Evolutionary conservation across 2,888 invertebrate species (phyloP).

Genomic region (Andrena flavipes): DNA sequence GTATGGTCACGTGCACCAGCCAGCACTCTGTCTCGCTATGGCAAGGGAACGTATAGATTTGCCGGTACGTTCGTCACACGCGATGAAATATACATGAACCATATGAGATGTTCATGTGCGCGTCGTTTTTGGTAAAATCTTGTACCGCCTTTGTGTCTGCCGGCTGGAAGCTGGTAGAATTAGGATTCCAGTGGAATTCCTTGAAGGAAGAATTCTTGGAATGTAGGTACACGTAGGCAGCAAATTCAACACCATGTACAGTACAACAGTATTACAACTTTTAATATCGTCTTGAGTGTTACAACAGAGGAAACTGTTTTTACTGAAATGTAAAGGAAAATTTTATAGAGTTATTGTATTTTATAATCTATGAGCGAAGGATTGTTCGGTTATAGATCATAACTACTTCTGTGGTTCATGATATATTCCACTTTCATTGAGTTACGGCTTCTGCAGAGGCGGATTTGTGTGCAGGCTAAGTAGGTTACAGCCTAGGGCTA

Average conservation of each 20-base stretch:
- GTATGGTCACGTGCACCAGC: conserved; percentile 78
- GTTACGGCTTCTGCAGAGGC: too few species aligned
- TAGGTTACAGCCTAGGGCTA: too few species aligned
- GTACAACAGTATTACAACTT: not conserved
- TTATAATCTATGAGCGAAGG: too few species aligned
- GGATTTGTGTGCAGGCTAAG: too few species aligned
- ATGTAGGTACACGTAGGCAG: not conserved
- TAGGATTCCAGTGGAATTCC: not conserved
- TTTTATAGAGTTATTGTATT: too few species aligned
- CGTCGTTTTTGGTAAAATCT: conserved; percentile 19
- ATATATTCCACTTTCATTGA: too few species aligned
- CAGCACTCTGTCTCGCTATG: conserved; percentile 47
- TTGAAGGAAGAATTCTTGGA: not conserved
- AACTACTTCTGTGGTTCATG: too few species aligned
- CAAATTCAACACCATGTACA: not conserved
- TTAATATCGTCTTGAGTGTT: not conserved
- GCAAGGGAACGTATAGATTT: conserved; percentile 49
- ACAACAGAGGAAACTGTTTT: not conserved
- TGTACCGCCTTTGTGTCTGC: not conserved
- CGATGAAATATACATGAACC: conserved; percentile 52
- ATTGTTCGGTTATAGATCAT: too few species aligned
- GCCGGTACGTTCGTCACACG: conserved; percentile 26
- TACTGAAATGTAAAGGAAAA: too few species aligned
- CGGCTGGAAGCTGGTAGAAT: not conserved
- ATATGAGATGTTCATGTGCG: conserved; percentile 15